phyloP scores from a whole-genome alignment of 2,888 invertebrate species.

The Ctenicera cuprea region DNA sequence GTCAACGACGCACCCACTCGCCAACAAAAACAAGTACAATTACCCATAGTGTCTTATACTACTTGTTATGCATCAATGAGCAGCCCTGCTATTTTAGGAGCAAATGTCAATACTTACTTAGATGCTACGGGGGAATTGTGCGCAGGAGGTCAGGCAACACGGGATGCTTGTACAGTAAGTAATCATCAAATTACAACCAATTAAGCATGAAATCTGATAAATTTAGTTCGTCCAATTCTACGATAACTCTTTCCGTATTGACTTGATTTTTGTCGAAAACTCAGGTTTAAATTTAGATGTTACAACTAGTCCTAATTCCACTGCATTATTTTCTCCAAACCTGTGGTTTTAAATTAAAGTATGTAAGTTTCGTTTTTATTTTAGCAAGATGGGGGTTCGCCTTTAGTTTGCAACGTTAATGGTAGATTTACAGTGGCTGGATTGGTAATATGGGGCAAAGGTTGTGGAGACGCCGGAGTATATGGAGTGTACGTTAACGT shows the following conservation, averaged over 20 bases:
- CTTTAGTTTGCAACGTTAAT: conserved; percentile 77
- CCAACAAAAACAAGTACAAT: conserved; percentile 85
- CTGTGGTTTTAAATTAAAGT: neutral
- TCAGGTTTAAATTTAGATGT: too few species aligned
- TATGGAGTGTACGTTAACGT: conserved; percentile 88
- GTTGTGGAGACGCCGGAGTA: conserved; percentile 81
- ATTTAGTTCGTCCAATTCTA: too few species aligned
- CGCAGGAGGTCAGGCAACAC: conserved; percentile 66
- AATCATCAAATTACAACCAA: neutral
- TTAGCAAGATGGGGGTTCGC: conserved; percentile 85
- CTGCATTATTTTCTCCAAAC: conserved; percentile 17
- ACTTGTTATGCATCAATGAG: conserved; percentile 68
- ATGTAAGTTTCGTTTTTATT: conserved; percentile 52
- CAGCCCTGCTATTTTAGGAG: conserved; percentile 60
- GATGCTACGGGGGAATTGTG: conserved; percentile 66
- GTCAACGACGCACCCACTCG: conserved; percentile 70
- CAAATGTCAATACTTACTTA: conserved; percentile 65
- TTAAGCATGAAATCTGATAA: neutral
- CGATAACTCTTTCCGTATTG: too few species aligned
- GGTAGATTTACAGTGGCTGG: conserved; percentile 79
- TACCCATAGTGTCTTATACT: conserved; percentile 79
- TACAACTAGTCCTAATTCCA: neutral
- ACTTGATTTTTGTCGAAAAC: too few species aligned
- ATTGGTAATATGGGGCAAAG: conserved; percentile 84
- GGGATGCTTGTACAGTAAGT: conserved; percentile 68